phyloP scores from a whole-genome alignment of 1,140 invertebrate genomes.

The Drosophila ananassae region DNA sequence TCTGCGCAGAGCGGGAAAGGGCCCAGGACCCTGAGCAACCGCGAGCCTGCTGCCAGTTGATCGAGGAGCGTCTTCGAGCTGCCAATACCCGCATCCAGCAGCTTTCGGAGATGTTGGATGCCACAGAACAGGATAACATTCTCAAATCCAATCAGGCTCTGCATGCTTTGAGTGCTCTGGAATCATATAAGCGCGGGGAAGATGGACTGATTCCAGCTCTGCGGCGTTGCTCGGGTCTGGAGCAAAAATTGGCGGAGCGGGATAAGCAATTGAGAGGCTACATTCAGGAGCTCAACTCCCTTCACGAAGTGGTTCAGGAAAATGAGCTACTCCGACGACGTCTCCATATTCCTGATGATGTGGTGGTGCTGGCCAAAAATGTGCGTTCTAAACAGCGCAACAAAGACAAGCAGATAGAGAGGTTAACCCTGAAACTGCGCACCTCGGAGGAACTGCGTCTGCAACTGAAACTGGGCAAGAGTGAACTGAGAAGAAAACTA shows the following conservation, averaged over 20 bases:
- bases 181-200: conserved; percentile 74
- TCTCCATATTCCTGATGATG: conserved; percentile 78
- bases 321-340: conserved; percentile 68
- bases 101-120: conserved; percentile 74
- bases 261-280: conserved; percentile 73
- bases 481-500: conserved; percentile 66
- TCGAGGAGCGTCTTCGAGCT: conserved; percentile 63
- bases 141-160: conserved; percentile 79
- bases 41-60: conserved; percentile 66
- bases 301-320: conserved; percentile 75
- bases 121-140: conserved; percentile 77
- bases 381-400: conserved; percentile 72
- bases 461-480: conserved; percentile 81
- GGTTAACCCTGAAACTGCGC: conserved; percentile 71
- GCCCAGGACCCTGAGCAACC: conserved; percentile 53
- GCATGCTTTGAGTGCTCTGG: conserved; percentile 70
- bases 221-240: conserved; percentile 65
- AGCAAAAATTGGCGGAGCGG: conserved; percentile 70
- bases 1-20: conserved; percentile 60
- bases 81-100: conserved; percentile 58
- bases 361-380: conserved; percentile 70
- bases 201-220: conserved; percentile 73
- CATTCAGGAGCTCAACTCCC: conserved; percentile 74
- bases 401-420: conserved; percentile 82
- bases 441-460: conserved; percentile 81